Base-by-base conservation (phyloP, 1,140 invertebrate genomes). In the Solenopsis fugax region DNA sequence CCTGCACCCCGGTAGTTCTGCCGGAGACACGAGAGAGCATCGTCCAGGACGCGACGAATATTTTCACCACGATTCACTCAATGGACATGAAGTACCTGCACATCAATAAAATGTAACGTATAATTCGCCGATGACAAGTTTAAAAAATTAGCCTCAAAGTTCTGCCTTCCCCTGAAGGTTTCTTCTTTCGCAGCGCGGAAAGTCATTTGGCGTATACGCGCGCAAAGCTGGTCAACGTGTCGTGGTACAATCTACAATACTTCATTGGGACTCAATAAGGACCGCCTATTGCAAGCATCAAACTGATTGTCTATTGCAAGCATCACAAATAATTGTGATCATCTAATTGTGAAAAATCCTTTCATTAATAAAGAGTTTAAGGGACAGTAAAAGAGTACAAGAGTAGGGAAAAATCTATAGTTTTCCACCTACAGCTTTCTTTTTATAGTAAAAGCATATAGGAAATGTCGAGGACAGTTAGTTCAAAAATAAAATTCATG, bases 1-100 rank as follows among this genome's bases (percentile, higher is more conserved):
- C 98, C 78, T 99, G 99, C 95, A 98, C 98, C n/a, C 99, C 99
- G 21, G 97, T 99, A 21, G 98, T 99, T 72, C 99, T 99, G 97
- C 99, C 99, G 4, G 99, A 99, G 95, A 99, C 99, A 29, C 97
- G 99, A 88, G 98, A 98, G 95, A 99, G 98, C 95, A 98, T 99
- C 60, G 98, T 99, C 24, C 98, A 99, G 94, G 99, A 99, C 88
- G 98, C 98, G 93, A 99, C 99, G 75, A 98, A 98, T 95, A 98
- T 99, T 58, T 99, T 99, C 95, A 99, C 98, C 90, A 98, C 98
- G 41, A 98, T 99, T 85, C 99, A 99, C 94, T 97, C 98, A 80
- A 98, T 99, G n/a, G n/a, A n/a, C n/a, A n/a, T n/a, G n/a, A n/a
- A n/a, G n/a, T n/a, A n/a, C n/a, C n/a, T n/a, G n/a, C 98, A 99